Base-by-base conservation (phyloP, 1,140 invertebrate species). In the Adelges cooleyi region DNA sequence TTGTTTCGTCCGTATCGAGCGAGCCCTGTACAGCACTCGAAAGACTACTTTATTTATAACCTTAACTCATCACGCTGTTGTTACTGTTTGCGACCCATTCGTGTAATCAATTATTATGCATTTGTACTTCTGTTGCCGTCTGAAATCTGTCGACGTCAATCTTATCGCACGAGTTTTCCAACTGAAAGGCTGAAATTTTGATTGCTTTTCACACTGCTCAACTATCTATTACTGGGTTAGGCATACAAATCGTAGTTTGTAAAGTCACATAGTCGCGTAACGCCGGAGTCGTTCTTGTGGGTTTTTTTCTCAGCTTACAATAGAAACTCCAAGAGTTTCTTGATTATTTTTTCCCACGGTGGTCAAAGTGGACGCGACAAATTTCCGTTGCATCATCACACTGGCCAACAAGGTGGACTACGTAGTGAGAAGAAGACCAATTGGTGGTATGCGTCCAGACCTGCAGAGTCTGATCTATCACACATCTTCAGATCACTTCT, bases 401-500 rank as follows among this genome's bases (percentile, higher is more conserved):
- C 56, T 62, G 56, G 56, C 56, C 25, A 62, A 17, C 56, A 62
- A 62, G 46, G 56, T 62, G 27, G 56, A 62, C n/a, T 29, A 62
- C 56, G 56, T 62, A 25, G 56, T 62, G 6, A 23, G 56, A 8
- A 62, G 49, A 40, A 67, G 29, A 65, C 52, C 56, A 40, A 62
- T 62, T 62, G 56, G 56, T 71, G 71, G 70, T 53, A 73, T 73
- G 72, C 71, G 72, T 71, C 67, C 68, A 67, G 72, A 73, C 65
- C 67, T 73, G 29, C 71, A 71, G 50, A 69, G 67, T 9, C 71
- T 70, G 15, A 73, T 73, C 33, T 69, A 71, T 27, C 72, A 73
- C 52, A 73, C 72, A 23, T 72, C 71, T 38, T 72, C 71, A 11
- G 71, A 73, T 48, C 72, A 73, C 44, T 73, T 73, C 65, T 72